Evolutionary conservation across 2,888 invertebrate species (phyloP), one percentile per base, ranked within the genome.

Genomic region (Agapostemon virescens): DNA sequence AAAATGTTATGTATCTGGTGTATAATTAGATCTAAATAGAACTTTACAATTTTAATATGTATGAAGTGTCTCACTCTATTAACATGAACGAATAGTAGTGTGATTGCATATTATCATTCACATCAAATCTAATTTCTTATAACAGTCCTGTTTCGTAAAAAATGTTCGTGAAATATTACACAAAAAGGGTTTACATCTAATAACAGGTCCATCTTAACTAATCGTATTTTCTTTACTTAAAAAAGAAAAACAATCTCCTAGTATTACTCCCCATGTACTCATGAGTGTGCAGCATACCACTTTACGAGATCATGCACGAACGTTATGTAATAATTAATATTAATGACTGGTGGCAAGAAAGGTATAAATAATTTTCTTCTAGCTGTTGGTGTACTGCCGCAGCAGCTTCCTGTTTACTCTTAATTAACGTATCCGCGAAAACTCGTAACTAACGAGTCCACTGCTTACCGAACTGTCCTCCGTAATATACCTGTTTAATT

Each of bases 401-500:
- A 1, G 45, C 30, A n/a, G 49, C 66, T 73, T 69, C 64, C 73
- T 55, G 45, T 66, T n/a, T 64, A 23, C 23, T 36, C 64, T 74
- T 74, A 80, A 80, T 80, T 80, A 69, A 80, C 69, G 64, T 67
- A 23, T 64, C 45, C 45, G 49, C 64, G 80, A 40, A 49, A 69
- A 80, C 78, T 71, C 67, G 66, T 66, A 55, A 52, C 79, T 67
- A 58, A 67, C 58, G 36, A 63, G 63, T 7, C 67, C n/a, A 63
- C 38, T 45, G 42, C 52, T 70, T 70, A 49, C 70, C 55, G 70
- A 30, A 70, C 68, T 66, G 64, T 58, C 40, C 23, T 30, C 55
- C 55, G 36, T 69, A 69, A 69, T 49, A 66, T 64, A 79, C 80
- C 73, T 58, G 64, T 79, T 80, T 80, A 73, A 79, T 79, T 80